Percentiles rank a stretch among this genome's conserved stretches.
These are phyloP conservation scores for Lamellibrachia columna DNA, from an alignment of 2,888 invertebrate species.

Conservation along the genomic window DNA sequence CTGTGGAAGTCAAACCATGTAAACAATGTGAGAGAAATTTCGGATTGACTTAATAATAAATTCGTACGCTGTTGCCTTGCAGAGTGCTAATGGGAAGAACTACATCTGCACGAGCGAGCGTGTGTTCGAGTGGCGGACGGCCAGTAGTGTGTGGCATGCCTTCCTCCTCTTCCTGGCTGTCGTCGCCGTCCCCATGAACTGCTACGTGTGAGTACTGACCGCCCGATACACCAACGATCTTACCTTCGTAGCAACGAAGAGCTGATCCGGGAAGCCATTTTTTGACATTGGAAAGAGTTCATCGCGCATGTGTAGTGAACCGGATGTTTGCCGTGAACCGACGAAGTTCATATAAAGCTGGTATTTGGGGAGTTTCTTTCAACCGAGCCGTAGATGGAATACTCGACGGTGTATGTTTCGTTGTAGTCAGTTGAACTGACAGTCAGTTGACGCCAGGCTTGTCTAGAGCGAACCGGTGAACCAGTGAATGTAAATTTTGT, in stretches of 20 bases:
- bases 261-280: not conserved
- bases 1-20: not conserved
- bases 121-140: conserved; percentile 27
- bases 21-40: not conserved
- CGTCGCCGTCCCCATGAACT: conserved; percentile 29
- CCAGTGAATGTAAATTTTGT: too few species aligned
- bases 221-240: not conserved
- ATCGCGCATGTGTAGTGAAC: not conserved
- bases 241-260: not conserved
- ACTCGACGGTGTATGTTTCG: too few species aligned
- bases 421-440: too few species aligned
- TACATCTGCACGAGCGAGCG: conserved; percentile 18
- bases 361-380: too few species aligned
- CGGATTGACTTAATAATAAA: not conserved
- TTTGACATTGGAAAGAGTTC: not conserved
- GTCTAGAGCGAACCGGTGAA: too few species aligned
- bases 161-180: conserved; percentile 34
- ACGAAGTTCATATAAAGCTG: too few species aligned
- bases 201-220: conserved; percentile 30
- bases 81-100: not conserved
- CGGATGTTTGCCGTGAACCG: not conserved
- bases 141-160: conserved; percentile 30
- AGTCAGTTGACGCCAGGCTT: too few species aligned
- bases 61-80: not conserved
- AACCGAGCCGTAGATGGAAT: too few species aligned